phyloP scores from a whole-genome alignment of 1,140 invertebrate species.

The Scylla paramamosain region DNA sequence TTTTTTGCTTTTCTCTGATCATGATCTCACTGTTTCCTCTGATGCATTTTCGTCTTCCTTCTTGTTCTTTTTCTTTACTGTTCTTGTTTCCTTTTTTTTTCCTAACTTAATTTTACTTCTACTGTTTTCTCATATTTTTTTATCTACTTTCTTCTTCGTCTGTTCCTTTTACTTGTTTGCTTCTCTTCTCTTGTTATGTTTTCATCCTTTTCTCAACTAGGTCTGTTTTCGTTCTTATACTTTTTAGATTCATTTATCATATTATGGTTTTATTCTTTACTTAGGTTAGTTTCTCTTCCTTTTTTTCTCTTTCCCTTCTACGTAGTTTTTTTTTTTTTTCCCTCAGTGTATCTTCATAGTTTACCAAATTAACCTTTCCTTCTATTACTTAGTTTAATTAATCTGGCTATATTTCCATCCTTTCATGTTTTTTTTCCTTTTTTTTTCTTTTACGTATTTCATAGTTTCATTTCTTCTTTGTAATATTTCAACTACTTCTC shows the following conservation, averaged over 20 bases:
- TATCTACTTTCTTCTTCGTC: background rate
- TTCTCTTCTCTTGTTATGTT: background rate
- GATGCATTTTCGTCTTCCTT: background rate
- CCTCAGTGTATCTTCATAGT: too few species aligned
- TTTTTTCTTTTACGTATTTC: background rate
- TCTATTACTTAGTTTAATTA: background rate
- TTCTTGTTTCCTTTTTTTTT: background rate
- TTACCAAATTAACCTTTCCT: background rate
- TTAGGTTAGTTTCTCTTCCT: too few species aligned
- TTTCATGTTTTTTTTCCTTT: background rate
- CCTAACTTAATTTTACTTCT: too few species aligned
- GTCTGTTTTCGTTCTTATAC: background rate
- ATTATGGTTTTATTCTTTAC: too few species aligned
- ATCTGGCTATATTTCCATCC: background rate
- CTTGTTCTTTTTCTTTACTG: background rate
- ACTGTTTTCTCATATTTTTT: too few species aligned
- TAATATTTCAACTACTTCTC: too few species aligned
- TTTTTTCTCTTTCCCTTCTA: too few species aligned
- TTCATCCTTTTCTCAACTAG: background rate
- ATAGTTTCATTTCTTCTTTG: background rate
- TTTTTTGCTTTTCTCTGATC: too few species aligned
- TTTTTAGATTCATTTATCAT: too few species aligned
- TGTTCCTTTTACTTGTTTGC: background rate
- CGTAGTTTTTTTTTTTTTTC: too few species aligned
- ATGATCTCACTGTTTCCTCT: too few species aligned